Evolutionary conservation across 1,140 invertebrate genomes (phyloP), one percentile per base, ranked within the genome.

Genomic region (Calliphora vicina): DNA sequence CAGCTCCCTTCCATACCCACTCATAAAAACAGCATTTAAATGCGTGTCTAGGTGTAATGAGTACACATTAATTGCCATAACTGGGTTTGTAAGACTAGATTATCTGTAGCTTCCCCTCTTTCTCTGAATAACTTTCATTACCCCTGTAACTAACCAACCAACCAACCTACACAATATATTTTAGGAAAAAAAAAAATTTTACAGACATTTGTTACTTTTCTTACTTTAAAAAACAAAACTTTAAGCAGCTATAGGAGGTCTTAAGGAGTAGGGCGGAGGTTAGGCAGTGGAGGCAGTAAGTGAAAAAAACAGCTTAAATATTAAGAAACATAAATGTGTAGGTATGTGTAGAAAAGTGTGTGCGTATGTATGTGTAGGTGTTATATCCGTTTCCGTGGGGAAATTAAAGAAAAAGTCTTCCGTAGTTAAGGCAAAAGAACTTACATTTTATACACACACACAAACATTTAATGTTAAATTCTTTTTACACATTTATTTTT

Each of bases 371-470:
- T n/a, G n/a, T 6, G 27, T 80, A 13, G 35, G 76, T 80, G 43
- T 29, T 61, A 81, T 81, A 43, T 81, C 80, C 57, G 80, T 61
- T 88, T 88, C 87, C 87, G 74, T 84, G 85, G 87, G 87, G 87
- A 88, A 88, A 88, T 88, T 88, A 88, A 88, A 88, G 87, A 88
- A 88, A n/a, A 88, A 88, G 71, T 4, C 25, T 27, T 27, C 6
- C 13, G 71, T 15, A 73, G 25, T 29, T 3, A 73, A 73, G 26
- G 71, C 13, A 73, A 27, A 15, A 57, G 50, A 57, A 57, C 2
- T 17, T n/a, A n/a, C n/a, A n/a, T n/a, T n/a, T n/a, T n/a, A n/a
- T n/a, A 57, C 6, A 57, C 3, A 15, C 6, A 57, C 17, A 15
- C 50, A 57, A 57, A 57, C 50, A 15, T 57, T 57, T 57, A 17